These are phyloP conservation scores for Otus sunia DNA, from an alignment of 2,113 vertebrate genomes.

Conservation along the genomic window DNA sequence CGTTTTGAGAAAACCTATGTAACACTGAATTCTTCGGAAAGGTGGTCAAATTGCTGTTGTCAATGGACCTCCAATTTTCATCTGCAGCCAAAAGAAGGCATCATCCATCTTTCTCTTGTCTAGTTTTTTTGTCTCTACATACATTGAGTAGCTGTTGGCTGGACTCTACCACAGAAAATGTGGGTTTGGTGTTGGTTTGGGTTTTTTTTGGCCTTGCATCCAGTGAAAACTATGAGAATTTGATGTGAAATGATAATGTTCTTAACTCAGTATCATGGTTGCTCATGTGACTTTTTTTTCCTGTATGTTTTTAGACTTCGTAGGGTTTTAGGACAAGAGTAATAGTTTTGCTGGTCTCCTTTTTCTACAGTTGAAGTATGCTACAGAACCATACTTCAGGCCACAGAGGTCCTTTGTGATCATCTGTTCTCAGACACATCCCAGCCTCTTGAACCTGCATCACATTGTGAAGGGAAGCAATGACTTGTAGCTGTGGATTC, in stretches of 20 bases:
- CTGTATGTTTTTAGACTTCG: neutral
- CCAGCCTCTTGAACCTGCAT: neutral
- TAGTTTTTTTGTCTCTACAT: neutral
- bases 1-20: neutral
- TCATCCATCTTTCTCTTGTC: neutral
- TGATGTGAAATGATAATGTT: neutral
- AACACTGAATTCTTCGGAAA: neutral
- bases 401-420: neutral
- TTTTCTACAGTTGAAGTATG: neutral
- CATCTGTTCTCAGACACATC: neutral
- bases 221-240: neutral
- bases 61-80: neutral
- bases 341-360: neutral
- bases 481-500: neutral
- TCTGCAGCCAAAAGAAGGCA: neutral
- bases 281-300: neutral
- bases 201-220: neutral
- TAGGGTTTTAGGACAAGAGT: neutral
- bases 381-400: neutral
- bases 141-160: neutral
- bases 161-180: neutral
- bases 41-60: neutral
- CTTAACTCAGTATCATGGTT: neutral
- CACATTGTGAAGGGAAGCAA: neutral
- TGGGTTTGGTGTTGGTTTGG: neutral